Percentiles rank a stretch among this genome's conserved stretches.
Evolutionary conservation across 1,140 invertebrate genomes (phyloP).

Genomic region (Bombus turneri): DNA sequence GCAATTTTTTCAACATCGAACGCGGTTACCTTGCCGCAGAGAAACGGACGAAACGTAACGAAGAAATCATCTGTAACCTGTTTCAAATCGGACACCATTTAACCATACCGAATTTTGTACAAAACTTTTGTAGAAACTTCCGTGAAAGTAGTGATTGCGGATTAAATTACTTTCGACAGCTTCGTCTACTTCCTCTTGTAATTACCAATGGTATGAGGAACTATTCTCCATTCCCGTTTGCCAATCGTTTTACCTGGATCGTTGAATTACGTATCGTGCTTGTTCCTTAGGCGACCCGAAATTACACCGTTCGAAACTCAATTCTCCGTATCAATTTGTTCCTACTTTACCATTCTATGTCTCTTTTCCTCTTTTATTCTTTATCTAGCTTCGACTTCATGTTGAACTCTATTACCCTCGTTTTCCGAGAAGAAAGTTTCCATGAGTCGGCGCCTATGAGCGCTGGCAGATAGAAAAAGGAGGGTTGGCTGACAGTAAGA

Average conservation of each 20-base stretch:
- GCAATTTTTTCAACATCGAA: not conserved
- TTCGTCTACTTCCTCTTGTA: not conserved
- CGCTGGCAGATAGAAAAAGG: constrained; percentile 66
- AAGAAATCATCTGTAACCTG: not conserved
- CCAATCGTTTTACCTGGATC: not conserved
- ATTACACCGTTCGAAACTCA: not conserved
- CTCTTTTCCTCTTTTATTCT: not conserved
- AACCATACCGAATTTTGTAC: not conserved
- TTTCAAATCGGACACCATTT: not conserved
- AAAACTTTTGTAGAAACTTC: not conserved
- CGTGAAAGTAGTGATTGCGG: not conserved
- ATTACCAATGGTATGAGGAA: not conserved
- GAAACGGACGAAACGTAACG: not conserved
- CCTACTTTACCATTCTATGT: not conserved
- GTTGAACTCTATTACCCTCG: constrained; percentile 25
- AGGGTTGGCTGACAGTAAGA: constrained; percentile 54
- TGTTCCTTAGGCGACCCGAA: not conserved
- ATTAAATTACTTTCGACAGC: too few relatives aligned
- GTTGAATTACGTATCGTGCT: not conserved
- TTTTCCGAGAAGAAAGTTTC: constrained; percentile 65
- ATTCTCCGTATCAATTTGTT: constrained; percentile 25
- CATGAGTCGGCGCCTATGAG: constrained; percentile 69
- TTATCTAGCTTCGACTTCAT: constrained; percentile 6
- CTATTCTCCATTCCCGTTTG: not conserved
- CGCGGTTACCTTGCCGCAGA: not conserved